Evolutionary conservation across 2,888 invertebrate genomes (phyloP).

Genomic region (Pyrrhosoma nymphula): DNA sequence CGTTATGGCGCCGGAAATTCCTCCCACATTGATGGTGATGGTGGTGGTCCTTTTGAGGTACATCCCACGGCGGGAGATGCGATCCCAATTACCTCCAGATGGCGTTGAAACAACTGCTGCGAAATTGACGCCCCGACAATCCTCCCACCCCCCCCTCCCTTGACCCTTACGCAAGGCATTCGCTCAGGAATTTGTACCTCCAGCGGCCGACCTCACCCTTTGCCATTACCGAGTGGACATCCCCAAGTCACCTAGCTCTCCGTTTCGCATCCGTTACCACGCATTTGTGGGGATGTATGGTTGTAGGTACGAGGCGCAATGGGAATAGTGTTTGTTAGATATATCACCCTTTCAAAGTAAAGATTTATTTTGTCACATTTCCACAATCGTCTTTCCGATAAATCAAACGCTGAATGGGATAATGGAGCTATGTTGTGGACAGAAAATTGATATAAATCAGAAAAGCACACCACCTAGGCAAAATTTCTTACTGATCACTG

Average conservation of each 20-base stretch:
- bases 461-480: too few species aligned
- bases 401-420: neutral
- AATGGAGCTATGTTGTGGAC: too few species aligned
- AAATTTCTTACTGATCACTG: too few species aligned
- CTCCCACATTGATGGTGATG: neutral
- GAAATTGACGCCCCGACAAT: neutral
- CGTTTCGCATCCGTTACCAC: neutral
- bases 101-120: neutral
- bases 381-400: neutral
- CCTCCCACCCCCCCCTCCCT: neutral
- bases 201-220: neutral
- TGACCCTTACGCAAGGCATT: neutral
- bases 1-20: constrained; percentile 25
- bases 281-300: neutral
- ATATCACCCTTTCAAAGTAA: neutral
- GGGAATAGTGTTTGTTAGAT: neutral
- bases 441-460: too few species aligned
- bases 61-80: neutral
- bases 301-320: neutral
- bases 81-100: neutral
- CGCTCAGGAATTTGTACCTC: neutral
- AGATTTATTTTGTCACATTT: neutral
- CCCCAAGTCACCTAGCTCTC: neutral
- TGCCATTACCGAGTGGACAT: neutral
- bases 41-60: neutral